These are phyloP conservation scores for Globicephala melas DNA, from an alignment of 2,113 vertebrate genomes.

Conservation along the genomic window DNA sequence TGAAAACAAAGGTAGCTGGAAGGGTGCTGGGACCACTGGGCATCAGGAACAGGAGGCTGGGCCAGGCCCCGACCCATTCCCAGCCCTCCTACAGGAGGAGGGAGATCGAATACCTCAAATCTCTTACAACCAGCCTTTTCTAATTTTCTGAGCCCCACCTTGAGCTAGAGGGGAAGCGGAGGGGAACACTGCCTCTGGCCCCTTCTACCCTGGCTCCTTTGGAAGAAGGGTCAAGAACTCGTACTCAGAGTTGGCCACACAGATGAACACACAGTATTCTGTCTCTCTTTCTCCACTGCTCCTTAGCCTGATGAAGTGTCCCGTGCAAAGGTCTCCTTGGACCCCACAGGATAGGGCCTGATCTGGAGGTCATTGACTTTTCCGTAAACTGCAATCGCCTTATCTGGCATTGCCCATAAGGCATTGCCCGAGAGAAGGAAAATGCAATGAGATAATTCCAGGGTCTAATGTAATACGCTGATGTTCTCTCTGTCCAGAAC, in stretches of 20 bases:
- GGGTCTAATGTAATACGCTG: not conserved
- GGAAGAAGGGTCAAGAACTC: not conserved
- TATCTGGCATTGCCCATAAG: not conserved
- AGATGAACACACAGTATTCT: not conserved
- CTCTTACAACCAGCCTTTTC: not conserved
- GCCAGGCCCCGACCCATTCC: not conserved
- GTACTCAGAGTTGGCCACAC: too few relatives aligned
- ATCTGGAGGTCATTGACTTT: not conserved
- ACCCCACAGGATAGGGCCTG: not conserved
- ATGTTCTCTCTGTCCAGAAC: not conserved
- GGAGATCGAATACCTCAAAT: rapidly evolving
- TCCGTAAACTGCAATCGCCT: not conserved
- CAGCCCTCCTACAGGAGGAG: not conserved
- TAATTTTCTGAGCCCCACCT: too few relatives aligned
- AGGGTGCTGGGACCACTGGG: not conserved
- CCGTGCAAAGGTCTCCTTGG: not conserved
- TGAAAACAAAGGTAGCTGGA: not conserved
- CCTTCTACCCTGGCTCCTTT: not conserved
- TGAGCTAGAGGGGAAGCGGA: not conserved
- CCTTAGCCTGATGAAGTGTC: not conserved
- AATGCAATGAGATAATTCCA: not conserved
- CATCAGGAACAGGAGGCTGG: not conserved
- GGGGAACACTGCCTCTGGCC: not conserved
- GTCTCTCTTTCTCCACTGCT: not conserved
- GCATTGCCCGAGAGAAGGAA: not conserved